These are phyloP conservation scores for Tauraco erythrolophus DNA, from an alignment of 2,113 vertebrate species.

Conservation along the genomic window DNA sequence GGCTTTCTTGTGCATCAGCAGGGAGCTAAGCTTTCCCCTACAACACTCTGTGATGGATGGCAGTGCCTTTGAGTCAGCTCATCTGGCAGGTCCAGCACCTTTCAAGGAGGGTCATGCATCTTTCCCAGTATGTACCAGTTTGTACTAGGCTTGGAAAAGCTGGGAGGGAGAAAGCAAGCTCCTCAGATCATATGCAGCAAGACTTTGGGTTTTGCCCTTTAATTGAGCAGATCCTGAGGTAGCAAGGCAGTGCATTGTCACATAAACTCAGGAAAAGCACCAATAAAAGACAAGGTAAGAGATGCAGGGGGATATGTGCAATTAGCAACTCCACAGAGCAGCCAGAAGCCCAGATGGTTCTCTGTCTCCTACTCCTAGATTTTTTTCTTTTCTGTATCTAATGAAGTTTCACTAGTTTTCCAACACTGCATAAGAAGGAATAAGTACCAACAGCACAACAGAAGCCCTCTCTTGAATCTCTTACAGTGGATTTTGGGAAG, in stretches of 20 bases:
- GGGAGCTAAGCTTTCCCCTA: slow-evolving; percentile 39
- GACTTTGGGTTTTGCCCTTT: background rate
- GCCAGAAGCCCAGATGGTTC: background rate
- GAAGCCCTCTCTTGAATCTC: background rate
- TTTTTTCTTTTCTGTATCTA: background rate
- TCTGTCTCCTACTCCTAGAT: background rate
- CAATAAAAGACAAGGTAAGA: background rate
- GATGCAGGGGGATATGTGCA: background rate
- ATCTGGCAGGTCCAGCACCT: background rate
- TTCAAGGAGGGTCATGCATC: background rate
- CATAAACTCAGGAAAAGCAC: background rate
- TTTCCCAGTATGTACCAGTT: background rate
- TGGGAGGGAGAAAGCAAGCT: background rate
- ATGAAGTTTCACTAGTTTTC: background rate
- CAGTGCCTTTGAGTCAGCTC: background rate
- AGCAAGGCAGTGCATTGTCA: background rate
- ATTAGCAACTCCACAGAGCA: background rate
- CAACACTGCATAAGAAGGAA: background rate
- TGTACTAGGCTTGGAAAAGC: background rate
- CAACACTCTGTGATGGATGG: background rate
- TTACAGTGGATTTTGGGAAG: background rate
- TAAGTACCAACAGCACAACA: background rate
- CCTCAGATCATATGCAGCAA: background rate
- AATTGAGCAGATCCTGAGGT: background rate
- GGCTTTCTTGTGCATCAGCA: slow-evolving; percentile 19